Evolutionary conservation across 2,797 vertebrate genomes (phyloP), one percentile per base, ranked within the genome.

Genomic region (Morus bassanus): DNA sequence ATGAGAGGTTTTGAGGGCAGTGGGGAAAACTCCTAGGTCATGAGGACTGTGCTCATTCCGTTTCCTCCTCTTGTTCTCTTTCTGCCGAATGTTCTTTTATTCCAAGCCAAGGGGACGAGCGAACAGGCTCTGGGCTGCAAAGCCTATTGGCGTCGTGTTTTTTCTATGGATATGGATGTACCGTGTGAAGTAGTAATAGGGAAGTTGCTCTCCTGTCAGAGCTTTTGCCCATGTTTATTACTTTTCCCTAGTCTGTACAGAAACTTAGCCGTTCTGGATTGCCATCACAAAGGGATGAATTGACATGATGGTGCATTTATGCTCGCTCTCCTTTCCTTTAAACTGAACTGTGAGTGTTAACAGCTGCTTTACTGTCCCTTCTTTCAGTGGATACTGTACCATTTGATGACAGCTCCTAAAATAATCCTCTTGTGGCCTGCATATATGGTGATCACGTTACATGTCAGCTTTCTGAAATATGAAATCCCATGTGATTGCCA

Each of bases 331-430:
- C 53, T 88, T 88, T 39, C 23, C 43, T 53, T 80, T 23, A 59
- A 89, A 77, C 43, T 9, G 1, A 73, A 39, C 50, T 74, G 59
- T 53, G 30, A 46, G 80, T 5, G 17, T 88, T 95, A 91, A 67
- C 95, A 97, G 95, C 90, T 95, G 84, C 85, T 69, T 89, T 56
- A 6, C 35, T 65, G 43, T 59, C 83, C 65, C 72, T 88, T 91
- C 68, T 91, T 87, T 89, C 73, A 65, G 4, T 64, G 64, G 89
- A 45, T 93, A 74, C 85, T 89, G 72, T 69, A 86, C 79, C 35
- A 18, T 65, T 86, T 74, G 79, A 72, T 53, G 88, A 77, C 77
- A 87, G 63, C 77, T 97, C 87, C 78, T 79, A 93, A 97, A 95
- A 93, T 96, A 84, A 87, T 74, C 76, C 54, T 91, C 70, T 70